Conservation (phyloP, 2,797 vertebrate species). For the Phaenicophaeus curvirostris region DNA sequence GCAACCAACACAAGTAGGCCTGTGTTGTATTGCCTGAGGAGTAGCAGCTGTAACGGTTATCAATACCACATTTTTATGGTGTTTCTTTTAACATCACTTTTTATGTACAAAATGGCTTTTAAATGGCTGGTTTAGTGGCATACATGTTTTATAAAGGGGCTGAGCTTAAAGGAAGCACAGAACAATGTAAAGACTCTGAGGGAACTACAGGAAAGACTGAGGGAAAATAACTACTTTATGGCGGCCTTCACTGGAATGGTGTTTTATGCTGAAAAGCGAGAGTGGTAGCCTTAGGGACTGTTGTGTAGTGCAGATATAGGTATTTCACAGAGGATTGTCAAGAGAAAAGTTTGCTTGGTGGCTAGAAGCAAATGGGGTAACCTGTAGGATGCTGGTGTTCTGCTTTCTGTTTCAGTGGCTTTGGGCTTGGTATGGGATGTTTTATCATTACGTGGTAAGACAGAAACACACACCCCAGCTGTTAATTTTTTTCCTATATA, state of each 20-base stretch:
- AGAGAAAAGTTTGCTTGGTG: not conserved
- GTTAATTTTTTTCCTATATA: not conserved
- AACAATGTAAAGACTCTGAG: not conserved
- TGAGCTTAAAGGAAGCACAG: not conserved
- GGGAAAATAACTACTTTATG: not conserved
- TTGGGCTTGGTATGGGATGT: not conserved
- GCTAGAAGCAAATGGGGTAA: not conserved
- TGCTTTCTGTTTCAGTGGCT: not conserved
- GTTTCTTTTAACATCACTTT: not conserved
- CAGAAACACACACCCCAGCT: not conserved
- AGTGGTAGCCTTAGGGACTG: not conserved
- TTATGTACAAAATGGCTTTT: conserved; percentile 14
- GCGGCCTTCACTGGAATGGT: not conserved
- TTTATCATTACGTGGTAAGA: not conserved
- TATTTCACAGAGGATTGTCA: not conserved
- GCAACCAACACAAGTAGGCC: not conserved
- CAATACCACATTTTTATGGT: not conserved
- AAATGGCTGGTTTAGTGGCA: conserved; percentile 3
- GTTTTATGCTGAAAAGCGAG: not conserved
- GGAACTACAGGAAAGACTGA: not conserved
- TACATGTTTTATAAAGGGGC: not conserved
- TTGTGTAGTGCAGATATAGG: not conserved
- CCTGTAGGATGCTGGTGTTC: fast-evolving
- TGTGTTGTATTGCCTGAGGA: not conserved
- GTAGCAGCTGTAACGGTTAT: not conserved